phyloP scores from a whole-genome alignment of 2,888 invertebrate species.

The Cheilosia variabilis region DNA sequence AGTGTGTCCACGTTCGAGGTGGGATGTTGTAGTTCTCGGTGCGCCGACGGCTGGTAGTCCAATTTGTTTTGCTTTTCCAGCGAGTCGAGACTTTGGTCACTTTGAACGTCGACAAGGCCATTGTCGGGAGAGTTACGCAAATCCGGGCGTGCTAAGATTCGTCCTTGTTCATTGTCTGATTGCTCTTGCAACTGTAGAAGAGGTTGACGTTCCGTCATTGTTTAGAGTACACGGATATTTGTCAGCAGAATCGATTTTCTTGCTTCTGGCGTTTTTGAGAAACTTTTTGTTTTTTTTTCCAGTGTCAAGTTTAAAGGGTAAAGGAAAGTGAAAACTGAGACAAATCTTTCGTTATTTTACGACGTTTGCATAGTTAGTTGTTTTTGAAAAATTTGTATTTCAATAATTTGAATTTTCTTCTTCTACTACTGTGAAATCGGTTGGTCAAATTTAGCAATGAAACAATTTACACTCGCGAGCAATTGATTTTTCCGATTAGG shows the following conservation, averaged over 20 bases:
- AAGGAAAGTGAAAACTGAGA: slow-evolving; percentile 2
- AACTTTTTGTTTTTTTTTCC: slow-evolving; percentile 32
- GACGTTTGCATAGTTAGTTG: neutral
- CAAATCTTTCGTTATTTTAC: slow-evolving; percentile 1
- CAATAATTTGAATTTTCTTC: neutral
- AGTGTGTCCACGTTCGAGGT: slow-evolving; percentile 92
- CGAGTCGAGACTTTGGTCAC: slow-evolving; percentile 80
- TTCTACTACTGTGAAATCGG: neutral
- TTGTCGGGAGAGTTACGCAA: slow-evolving; percentile 83
- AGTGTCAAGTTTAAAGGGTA: slow-evolving; percentile 63
- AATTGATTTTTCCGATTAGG: slow-evolving; percentile 56
- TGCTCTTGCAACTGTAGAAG: slow-evolving; percentile 82
- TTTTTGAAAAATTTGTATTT: neutral
- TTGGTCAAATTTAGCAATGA: neutral
- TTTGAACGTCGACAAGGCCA: slow-evolving; percentile 83
- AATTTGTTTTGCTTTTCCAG: slow-evolving; percentile 77
- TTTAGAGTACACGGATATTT: slow-evolving; percentile 52
- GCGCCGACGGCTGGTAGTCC: slow-evolving; percentile 86
- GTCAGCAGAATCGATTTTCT: slow-evolving; percentile 50
- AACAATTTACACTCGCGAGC: slow-evolving; percentile 5
- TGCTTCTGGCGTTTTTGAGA: neutral
- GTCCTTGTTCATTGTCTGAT: slow-evolving; percentile 79
- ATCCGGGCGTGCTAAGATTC: slow-evolving; percentile 80
- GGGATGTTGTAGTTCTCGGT: slow-evolving; percentile 90
- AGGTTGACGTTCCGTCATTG: slow-evolving; percentile 90